Conservation (phyloP, 2,797 vertebrate species). For the Triplophysa bombifrons region DNA sequence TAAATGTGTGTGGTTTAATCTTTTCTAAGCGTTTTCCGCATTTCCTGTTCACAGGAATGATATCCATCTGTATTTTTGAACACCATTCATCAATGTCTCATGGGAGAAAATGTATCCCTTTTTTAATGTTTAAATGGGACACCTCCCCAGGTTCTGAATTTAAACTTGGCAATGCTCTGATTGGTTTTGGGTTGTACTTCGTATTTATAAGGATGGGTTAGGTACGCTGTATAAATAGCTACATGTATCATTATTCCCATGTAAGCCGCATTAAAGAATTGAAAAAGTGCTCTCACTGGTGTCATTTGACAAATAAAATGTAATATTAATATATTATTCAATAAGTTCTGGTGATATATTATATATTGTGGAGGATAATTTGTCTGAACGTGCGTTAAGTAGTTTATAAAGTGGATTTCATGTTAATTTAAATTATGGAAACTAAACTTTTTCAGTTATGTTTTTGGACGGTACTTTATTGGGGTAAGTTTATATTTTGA, state of each 20-base stretch:
- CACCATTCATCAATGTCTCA: background rate
- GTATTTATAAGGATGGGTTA: slow-evolving; percentile 3
- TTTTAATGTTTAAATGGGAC: slow-evolving; percentile 13
- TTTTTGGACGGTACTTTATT: slow-evolving; percentile 58
- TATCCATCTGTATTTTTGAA: background rate
- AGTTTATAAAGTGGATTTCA: background rate
- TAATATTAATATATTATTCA: background rate
- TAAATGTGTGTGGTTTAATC: too few relatives aligned
- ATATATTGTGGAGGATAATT: background rate
- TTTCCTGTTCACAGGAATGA: background rate
- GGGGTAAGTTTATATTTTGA: slow-evolving; percentile 62
- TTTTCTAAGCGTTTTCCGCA: background rate
- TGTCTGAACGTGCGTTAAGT: background rate
- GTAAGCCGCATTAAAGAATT: background rate
- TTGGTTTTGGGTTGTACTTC: slow-evolving; percentile 13
- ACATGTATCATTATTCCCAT: background rate
- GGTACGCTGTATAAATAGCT: background rate
- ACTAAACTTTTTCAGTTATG: slow-evolving; percentile 59
- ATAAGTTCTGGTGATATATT: background rate
- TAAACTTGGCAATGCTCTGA: slow-evolving; percentile 14
- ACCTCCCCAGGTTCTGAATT: background rate
- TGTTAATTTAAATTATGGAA: slow-evolving; percentile 65
- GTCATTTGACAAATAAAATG: background rate
- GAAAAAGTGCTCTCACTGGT: background rate
- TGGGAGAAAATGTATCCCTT: background rate